These are phyloP conservation scores for Lophotriccus pileatus DNA, from an alignment of 2,797 vertebrate species.

Conservation along the genomic window DNA sequence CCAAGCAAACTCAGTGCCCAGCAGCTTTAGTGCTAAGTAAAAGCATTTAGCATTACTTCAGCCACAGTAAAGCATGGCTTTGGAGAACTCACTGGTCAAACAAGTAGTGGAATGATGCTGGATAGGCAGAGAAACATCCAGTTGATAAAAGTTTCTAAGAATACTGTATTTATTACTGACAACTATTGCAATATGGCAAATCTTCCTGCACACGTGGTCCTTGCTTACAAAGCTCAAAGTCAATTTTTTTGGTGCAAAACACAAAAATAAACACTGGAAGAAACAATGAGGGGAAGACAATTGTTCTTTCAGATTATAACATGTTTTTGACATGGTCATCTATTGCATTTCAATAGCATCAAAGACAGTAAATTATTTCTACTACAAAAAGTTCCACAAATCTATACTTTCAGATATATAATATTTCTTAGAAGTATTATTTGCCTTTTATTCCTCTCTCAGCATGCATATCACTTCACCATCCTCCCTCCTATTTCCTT, in stretches of 20 bases:
- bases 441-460: background rate
- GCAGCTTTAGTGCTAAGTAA: background rate
- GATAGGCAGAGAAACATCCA: background rate
- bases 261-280: background rate
- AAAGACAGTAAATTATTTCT: background rate
- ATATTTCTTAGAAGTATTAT: background rate
- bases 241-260: background rate
- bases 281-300: background rate
- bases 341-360: background rate
- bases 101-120: background rate
- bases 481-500: background rate
- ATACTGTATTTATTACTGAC: background rate
- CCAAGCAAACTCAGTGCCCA: background rate
- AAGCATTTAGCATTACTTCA: background rate
- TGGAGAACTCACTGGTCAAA: background rate
- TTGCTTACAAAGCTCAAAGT: background rate
- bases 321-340: background rate
- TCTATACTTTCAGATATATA: background rate
- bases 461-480: background rate
- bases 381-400: background rate
- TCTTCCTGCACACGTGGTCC: background rate
- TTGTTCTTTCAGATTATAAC: background rate
- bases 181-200: background rate
- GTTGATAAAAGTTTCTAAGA: background rate
- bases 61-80: background rate